Percentiles rank a stretch among this genome's conserved stretches.
phyloP scores from a whole-genome alignment of 1,140 invertebrate species.

The Bemisia tabaci region DNA sequence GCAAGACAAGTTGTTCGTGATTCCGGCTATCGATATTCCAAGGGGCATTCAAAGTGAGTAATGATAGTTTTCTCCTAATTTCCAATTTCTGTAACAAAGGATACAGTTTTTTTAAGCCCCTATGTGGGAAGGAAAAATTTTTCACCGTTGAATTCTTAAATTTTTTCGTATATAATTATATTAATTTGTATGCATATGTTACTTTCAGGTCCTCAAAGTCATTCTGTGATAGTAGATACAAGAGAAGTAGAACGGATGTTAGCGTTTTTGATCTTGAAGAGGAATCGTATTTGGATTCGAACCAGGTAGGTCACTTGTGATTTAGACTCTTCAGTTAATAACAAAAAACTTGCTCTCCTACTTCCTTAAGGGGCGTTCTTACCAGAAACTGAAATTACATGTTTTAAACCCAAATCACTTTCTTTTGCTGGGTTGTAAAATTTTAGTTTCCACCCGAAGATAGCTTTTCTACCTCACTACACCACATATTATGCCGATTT shows the following conservation, averaged over 20 bases:
- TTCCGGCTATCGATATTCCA: conserved; percentile 79
- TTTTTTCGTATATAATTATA: neutral
- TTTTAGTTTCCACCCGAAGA: too few relatives aligned
- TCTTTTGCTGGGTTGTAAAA: too few relatives aligned
- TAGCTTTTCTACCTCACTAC: too few relatives aligned
- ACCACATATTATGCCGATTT: too few relatives aligned
- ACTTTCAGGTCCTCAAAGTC: conserved; percentile 1
- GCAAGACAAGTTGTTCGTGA: conserved; percentile 87
- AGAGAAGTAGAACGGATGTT: neutral
- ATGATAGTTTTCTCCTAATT: too few relatives aligned
- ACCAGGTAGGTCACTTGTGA: too few relatives aligned
- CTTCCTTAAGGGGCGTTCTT: too few relatives aligned
- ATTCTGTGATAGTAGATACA: neutral
- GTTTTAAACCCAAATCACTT: too few relatives aligned
- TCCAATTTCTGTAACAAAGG: conserved; percentile 1
- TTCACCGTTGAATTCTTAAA: neutral
- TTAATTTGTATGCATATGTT: neutral
- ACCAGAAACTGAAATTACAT: too few relatives aligned
- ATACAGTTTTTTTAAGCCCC: neutral
- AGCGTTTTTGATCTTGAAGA: neutral
- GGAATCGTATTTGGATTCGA: neutral
- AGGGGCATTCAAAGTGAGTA: conserved; percentile 51
- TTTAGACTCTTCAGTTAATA: too few relatives aligned
- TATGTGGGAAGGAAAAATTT: neutral
- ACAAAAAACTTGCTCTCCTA: too few relatives aligned